A percentile compares a stretch with the other conserved stretches of the same genome.
phyloP scores from a whole-genome alignment of 2,113 vertebrate genomes.

The Narcine bancroftii region DNA sequence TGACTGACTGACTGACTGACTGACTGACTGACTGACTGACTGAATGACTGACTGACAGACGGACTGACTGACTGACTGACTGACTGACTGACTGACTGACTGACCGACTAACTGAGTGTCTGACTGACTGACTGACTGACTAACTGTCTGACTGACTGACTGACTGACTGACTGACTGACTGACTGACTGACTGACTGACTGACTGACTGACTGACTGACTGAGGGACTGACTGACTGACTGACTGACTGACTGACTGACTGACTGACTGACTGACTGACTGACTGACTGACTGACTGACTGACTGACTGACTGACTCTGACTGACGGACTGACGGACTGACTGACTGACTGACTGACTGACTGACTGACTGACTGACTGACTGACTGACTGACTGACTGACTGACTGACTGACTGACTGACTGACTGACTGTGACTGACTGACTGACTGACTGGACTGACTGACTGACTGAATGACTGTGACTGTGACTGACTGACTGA shows the following conservation, averaged over 20 bases:
- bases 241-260: too few species aligned
- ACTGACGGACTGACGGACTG: too few species aligned
- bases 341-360: too few species aligned
- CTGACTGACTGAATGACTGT: slow-evolving; percentile 6
- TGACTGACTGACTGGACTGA: slow-evolving; percentile 18
- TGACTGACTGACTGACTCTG: too few species aligned
- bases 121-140: too few species aligned
- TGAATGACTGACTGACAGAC: neutral
- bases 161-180: slow-evolving; percentile 35
- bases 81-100: slow-evolving; percentile 11
- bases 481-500: too few species aligned
- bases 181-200: slow-evolving; percentile 33
- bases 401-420: slow-evolving; percentile 18
- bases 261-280: too few species aligned
- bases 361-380: too few species aligned
- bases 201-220: neutral
- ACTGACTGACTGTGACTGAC: slow-evolving; percentile 9
- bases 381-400: slow-evolving; percentile 10
- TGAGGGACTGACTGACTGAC: too few species aligned
- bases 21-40: slow-evolving; percentile 29
- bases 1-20: slow-evolving; percentile 27
- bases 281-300: too few species aligned
- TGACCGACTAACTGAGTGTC: too few species aligned
- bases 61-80: neutral
- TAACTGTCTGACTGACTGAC: slow-evolving; percentile 22